Conservation (phyloP, 2,888 invertebrate species). For the Andrena praecox region DNA sequence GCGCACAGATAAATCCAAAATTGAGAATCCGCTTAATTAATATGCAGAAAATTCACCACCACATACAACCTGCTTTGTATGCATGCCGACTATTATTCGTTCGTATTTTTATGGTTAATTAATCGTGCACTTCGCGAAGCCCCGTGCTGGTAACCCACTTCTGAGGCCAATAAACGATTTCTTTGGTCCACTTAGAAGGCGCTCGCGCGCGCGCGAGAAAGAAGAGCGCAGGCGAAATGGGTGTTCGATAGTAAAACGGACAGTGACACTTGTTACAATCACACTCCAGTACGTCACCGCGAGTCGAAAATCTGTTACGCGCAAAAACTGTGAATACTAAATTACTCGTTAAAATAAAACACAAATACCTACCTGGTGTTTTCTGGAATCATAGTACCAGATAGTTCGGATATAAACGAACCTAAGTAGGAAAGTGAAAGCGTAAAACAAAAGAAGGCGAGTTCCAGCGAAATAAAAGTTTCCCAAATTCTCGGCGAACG, state of each 20-base stretch:
- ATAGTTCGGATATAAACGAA: too few species aligned
- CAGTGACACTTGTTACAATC: slow-evolving; percentile 7
- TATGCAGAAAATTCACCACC: slow-evolving; percentile 1
- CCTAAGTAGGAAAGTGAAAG: too few species aligned
- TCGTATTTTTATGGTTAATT: slow-evolving; percentile 67
- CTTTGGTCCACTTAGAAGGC: slow-evolving; percentile 72
- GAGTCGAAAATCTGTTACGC: neutral
- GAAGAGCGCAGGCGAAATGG: slow-evolving; percentile 49
- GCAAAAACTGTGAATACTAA: too few species aligned
- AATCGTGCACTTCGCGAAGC: slow-evolving; percentile 61
- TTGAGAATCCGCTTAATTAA: neutral
- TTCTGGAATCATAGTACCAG: too few species aligned
- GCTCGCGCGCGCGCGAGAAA: slow-evolving; percentile 32
- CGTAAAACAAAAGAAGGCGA: too few species aligned
- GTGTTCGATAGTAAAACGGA: slow-evolving; percentile 17
- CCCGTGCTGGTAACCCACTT: slow-evolving; percentile 70
- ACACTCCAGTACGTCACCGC: neutral
- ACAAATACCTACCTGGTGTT: too few species aligned
- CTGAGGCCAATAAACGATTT: slow-evolving; percentile 67
- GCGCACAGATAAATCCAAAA: neutral
- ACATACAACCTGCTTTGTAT: slow-evolving; percentile 22
- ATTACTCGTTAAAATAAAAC: too few species aligned
- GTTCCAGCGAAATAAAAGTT: too few species aligned
- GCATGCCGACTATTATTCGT: slow-evolving; percentile 27
- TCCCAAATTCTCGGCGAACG: too few species aligned